Evolutionary conservation across 2,888 invertebrate species (phyloP).

Genomic region (Apodemia zela): DNA sequence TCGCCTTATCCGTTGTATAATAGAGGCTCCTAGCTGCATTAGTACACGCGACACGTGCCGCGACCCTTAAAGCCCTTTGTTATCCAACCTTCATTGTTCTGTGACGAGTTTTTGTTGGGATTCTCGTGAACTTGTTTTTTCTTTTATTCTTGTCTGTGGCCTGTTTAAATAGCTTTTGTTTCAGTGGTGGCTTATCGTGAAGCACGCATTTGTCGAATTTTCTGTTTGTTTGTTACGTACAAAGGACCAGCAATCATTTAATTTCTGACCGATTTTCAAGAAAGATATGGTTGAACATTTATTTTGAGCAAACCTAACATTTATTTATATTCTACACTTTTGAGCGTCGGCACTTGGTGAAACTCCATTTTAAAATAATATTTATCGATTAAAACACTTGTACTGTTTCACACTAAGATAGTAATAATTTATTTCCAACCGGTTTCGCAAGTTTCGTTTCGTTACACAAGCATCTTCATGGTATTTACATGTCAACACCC

Average conservation of each 20-base stretch:
- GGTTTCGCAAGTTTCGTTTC: too few relatives aligned
- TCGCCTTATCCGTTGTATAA: neutral
- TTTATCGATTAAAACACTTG: too few relatives aligned
- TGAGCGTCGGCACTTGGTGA: too few relatives aligned
- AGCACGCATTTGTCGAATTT: conserved; percentile 14
- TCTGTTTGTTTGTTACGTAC: neutral
- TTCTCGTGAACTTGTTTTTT: conserved; percentile 29
- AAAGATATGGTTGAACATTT: too few relatives aligned
- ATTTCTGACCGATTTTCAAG: neutral
- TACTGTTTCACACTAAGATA: too few relatives aligned
- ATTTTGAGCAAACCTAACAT: too few relatives aligned
- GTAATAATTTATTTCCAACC: too few relatives aligned
- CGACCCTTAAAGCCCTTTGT: conserved; percentile 22
- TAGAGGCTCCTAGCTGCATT: conserved; percentile 22
- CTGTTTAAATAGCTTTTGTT: conserved; percentile 25
- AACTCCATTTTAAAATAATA: too few relatives aligned
- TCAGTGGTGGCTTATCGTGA: conserved; percentile 22
- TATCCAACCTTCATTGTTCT: conserved; percentile 28
- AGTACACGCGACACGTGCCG: conserved; percentile 23
- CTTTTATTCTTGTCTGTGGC: conserved; percentile 27
- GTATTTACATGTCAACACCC: too few relatives aligned
- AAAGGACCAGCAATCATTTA: neutral
- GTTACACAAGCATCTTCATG: too few relatives aligned
- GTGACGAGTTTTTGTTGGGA: conserved; percentile 29
- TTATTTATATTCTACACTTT: too few relatives aligned